Percentiles rank a stretch among this genome's conserved stretches.
phyloP scores from a whole-genome alignment of 1,140 invertebrate genomes.

The Phocides pigmalion region DNA sequence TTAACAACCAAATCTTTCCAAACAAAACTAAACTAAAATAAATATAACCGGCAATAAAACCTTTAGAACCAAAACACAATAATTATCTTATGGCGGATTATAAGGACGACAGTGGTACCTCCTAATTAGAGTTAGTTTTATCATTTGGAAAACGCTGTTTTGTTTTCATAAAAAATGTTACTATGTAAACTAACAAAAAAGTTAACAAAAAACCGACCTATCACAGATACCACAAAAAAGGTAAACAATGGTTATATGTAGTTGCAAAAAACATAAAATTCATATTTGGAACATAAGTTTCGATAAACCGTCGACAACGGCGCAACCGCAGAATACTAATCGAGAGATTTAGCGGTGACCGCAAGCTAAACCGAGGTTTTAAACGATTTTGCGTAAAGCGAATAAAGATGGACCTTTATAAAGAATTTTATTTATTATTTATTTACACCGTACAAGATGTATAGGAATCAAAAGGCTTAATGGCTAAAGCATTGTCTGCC shows the following conservation, averaged over 20 bases:
- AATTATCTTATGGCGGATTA: too few species aligned
- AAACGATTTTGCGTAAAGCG: conserved; percentile 32
- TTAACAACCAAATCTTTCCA: too few species aligned
- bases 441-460: too few species aligned
- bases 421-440: conserved; percentile 23
- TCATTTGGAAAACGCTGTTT: too few species aligned
- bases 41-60: too few species aligned
- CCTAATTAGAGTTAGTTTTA: too few species aligned
- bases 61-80: too few species aligned
- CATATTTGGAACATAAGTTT: conserved; percentile 35
- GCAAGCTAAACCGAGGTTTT: conserved; percentile 45
- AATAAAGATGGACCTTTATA: conserved; percentile 35
- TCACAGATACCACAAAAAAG: conserved; percentile 42
- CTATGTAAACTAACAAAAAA: not conserved
- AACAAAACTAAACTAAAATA: too few species aligned
- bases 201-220: conserved; percentile 1
- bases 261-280: conserved; percentile 49
- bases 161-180: not conserved
- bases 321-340: conserved; percentile 67
- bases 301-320: conserved; percentile 54
- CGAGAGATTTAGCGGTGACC: conserved; percentile 63
- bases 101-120: too few species aligned
- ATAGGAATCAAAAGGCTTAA: too few species aligned
- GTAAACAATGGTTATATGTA: conserved; percentile 42
- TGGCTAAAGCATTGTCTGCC: too few species aligned